Evolutionary conservation across 1,140 invertebrate genomes (phyloP).

Genomic region (Helicoverpa zea): DNA sequence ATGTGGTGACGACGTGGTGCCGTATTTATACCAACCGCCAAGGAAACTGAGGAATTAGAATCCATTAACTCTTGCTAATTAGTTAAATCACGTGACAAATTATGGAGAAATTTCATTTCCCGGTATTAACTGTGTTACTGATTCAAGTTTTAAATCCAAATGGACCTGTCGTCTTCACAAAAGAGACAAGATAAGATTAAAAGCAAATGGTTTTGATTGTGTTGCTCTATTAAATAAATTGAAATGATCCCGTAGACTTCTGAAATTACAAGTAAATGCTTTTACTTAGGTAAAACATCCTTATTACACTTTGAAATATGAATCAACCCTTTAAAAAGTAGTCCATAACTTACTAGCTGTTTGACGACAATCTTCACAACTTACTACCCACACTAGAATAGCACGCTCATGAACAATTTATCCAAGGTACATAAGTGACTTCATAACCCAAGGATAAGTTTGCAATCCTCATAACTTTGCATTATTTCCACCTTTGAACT

Average conservation of each 20-base stretch:
- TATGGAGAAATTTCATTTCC: no score
- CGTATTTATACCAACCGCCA: background rate
- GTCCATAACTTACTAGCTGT: background rate
- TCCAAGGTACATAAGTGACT: background rate
- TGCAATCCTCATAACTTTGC: constrained; percentile 17
- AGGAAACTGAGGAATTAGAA: background rate
- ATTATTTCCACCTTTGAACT: constrained; percentile 8
- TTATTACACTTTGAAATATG: no score
- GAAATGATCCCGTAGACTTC: no score
- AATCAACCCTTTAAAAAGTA: background rate
- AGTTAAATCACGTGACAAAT: no score
- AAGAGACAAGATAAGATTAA: no score
- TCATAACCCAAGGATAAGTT: constrained; percentile 14
- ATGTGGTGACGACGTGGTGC: constrained; percentile 22
- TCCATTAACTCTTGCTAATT: background rate
- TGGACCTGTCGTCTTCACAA: no score
- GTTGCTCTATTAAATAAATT: no score
- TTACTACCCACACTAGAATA: background rate
- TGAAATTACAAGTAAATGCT: no score
- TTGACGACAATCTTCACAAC: background rate
- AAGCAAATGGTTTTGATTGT: no score
- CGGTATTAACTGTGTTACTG: no score
- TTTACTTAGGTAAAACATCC: no score
- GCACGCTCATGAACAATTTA: background rate
- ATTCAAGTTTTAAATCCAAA: no score